These are phyloP conservation scores for Drosophila seguyi DNA, from an alignment of 1,140 invertebrate species.

Conservation along the genomic window DNA sequence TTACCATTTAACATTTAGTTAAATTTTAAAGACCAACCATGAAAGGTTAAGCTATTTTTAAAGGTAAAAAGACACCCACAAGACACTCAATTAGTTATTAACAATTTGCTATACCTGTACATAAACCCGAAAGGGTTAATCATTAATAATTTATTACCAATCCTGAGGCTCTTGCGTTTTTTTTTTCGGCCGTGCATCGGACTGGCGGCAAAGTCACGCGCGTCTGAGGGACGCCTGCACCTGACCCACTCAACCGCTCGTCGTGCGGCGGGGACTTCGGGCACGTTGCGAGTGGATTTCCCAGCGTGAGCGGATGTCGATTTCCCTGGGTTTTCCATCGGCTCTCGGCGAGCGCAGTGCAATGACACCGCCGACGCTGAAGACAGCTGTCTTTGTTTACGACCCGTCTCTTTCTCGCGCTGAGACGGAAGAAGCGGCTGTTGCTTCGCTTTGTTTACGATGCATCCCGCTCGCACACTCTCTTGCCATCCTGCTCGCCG, in stretches of 20 bases:
- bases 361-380: conserved; percentile 64
- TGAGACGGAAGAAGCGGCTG: conserved; percentile 61
- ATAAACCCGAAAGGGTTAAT: neutral
- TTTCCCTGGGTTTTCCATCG: conserved; percentile 36
- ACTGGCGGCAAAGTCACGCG: conserved; percentile 58
- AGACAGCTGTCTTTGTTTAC: conserved; percentile 84
- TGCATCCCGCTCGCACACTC: conserved; percentile 71
- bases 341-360: conserved; percentile 59
- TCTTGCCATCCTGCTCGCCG: neutral
- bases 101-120: neutral
- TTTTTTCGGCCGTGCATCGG: neutral
- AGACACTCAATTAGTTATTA: neutral
- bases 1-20: neutral
- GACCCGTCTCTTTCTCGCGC: conserved; percentile 73
- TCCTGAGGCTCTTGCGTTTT: neutral
- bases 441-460: conserved; percentile 76
- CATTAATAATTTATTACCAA: neutral
- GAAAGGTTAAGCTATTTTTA: neutral
- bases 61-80: neutral
- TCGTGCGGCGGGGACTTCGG: too few relatives aligned
- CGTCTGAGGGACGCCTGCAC: conserved; percentile 59
- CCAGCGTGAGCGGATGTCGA: conserved; percentile 1
- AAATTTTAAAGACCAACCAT: too few relatives aligned
- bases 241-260: conserved; percentile 67
- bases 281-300: conserved; percentile 48